Evolutionary conservation across 2,888 invertebrate species (phyloP).

Genomic region (Mythimna albipuncta): DNA sequence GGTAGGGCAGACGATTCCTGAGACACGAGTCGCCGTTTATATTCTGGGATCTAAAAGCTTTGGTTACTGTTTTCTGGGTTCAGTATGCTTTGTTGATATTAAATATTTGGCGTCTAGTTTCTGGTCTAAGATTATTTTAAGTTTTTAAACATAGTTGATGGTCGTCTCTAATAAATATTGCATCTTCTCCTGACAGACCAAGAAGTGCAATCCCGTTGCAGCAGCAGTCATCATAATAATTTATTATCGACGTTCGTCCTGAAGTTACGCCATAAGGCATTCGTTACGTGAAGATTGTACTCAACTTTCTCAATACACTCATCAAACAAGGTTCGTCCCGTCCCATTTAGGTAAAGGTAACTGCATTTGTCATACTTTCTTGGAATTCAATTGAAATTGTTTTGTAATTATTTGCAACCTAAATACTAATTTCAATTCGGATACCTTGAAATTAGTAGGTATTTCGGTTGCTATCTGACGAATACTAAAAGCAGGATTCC

Average conservation of each 20-base stretch:
- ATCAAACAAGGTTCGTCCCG: not conserved
- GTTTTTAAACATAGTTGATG: not conserved
- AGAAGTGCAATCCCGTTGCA: not conserved
- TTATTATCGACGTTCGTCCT: not conserved
- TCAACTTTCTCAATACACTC: conserved; percentile 29
- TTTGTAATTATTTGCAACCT: conserved; percentile 21
- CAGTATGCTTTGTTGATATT: not conserved
- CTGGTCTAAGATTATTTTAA: not conserved
- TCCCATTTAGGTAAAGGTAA: conserved; percentile 13
- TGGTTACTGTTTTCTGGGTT: not conserved
- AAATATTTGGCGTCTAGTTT: not conserved
- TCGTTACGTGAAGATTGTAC: conserved; percentile 23
- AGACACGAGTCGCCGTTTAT: not conserved
- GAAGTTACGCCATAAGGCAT: not conserved
- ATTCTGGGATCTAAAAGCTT: not conserved
- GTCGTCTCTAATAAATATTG: not conserved
- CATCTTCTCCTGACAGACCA: not conserved
- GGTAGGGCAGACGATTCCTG: conserved; percentile 43
- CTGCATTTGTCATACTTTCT: conserved; percentile 32
- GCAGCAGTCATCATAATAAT: not conserved
- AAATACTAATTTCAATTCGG: conserved; percentile 7
- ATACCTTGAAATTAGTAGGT: no score
- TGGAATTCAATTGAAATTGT: conserved; percentile 13
- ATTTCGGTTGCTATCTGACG: not conserved
- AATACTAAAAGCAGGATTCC: not conserved